Evolutionary conservation across 2,888 invertebrate species (phyloP), one percentile per base, ranked within the genome.

Genomic region (Dioctria rufipes): DNA sequence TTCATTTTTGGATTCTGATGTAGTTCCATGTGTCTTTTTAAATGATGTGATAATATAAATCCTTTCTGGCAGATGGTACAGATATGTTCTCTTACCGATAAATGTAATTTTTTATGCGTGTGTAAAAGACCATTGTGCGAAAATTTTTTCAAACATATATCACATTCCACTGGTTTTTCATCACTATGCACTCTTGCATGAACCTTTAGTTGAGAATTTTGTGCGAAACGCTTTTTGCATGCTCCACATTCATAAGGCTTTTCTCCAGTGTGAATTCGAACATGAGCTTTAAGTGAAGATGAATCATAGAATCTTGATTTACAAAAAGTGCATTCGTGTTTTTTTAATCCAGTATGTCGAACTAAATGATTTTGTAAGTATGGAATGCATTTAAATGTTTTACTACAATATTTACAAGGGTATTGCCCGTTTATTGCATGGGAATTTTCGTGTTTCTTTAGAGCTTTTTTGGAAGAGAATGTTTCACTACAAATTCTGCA

Each of bases 361-460:
- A 42, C 42, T n/a, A 82, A 13, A 58, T 82, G 82, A 39, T 71
- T 61, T 37, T n/a, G 71, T n/a, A 78, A 69, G 51, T 73, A 80
- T 39, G 51, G 73, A 1, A 42, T 37, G 9, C 63, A 37, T 5
- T 69, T 69, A 63, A 82, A 82, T 39, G 46, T 39, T 58, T 71
- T 78, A 13, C 66, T 63, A 60, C 82, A 82, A 49, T 69, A 78
- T 42, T 69, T 42, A 75, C 89, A 90, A 46, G 60, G 6, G 4
- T 11, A 65, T 65, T 40, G 2, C n/a, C 37, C 60, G n/a, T 60
- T 60, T 39, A 40, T 63, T n/a, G 49, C 40, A 78, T 84, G 81
- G 4, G 89, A 86, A 3, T 88, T 89, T 79, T 87, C 86, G 80
- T 89, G 11, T 87, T 86, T 49, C 84, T 84, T 67, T 83, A 83